phyloP scores from a whole-genome alignment of 2,113 vertebrate species.

The Hemicordylus capensis region DNA sequence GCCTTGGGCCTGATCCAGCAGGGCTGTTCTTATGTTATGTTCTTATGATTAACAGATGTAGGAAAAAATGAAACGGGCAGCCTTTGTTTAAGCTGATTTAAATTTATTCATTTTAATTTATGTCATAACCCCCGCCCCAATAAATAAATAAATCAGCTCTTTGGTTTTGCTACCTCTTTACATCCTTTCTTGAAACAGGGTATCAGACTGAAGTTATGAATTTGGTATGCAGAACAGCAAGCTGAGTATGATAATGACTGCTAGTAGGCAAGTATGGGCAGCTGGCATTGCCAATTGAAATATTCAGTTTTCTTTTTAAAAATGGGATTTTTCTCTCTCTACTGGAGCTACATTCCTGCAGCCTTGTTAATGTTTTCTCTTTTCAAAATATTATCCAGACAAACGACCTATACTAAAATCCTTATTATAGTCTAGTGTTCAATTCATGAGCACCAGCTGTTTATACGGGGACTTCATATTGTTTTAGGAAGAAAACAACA shows the following conservation, averaged over 20 bases:
- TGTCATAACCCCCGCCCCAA: no score
- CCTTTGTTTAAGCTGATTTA: slow-evolving; percentile 50
- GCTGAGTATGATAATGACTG: neutral
- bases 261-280: neutral
- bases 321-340: neutral
- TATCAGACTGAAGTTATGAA: neutral
- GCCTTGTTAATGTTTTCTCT: neutral
- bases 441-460: slow-evolving; percentile 6
- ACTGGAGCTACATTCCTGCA: neutral
- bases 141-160: slow-evolving; percentile 36
- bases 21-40: no score
- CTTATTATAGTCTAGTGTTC: neutral
- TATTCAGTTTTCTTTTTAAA: neutral
- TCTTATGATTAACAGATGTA: slow-evolving; percentile 7
- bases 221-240: slow-evolving; percentile 4
- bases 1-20: no score
- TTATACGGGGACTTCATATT: slow-evolving; percentile 18
- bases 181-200: neutral
- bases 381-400: neutral
- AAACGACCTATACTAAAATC: slow-evolving; percentile 16
- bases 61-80: neutral
- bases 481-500: slow-evolving; percentile 35
- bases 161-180: slow-evolving; percentile 27
- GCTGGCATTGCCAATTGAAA: neutral
- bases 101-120: slow-evolving; percentile 41